Evolutionary conservation across 2,797 vertebrate species (phyloP).

Genomic region (Eptatretus atami): DNA sequence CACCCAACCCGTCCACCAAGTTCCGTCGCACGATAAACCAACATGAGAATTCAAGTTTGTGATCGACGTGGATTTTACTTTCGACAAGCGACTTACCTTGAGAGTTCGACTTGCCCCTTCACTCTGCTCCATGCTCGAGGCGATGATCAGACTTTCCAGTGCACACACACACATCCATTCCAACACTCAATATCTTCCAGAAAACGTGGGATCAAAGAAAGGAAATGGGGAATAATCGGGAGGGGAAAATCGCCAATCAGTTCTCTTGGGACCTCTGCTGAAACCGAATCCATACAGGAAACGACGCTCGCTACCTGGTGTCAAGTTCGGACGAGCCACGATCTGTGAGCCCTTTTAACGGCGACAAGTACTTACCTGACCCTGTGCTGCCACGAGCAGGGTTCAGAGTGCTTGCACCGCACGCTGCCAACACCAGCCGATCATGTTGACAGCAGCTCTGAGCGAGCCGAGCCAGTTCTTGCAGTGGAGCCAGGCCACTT

Average conservation of each 20-base stretch:
- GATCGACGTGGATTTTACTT: too few species aligned
- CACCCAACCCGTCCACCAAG: too few species aligned
- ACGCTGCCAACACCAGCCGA: conserved; percentile 57
- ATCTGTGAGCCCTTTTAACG: too few species aligned
- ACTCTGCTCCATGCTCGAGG: conserved; percentile 60
- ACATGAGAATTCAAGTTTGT: too few species aligned
- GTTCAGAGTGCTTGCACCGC: conserved; percentile 59
- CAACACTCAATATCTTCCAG: conserved; percentile 12
- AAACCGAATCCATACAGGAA: too few species aligned
- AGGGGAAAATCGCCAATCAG: too few species aligned
- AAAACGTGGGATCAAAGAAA: too few species aligned
- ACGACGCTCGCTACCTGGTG: too few species aligned
- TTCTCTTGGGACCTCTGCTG: too few species aligned
- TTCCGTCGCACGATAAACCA: too few species aligned
- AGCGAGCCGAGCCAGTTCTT: conserved; percentile 60
- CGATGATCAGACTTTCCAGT: conserved; percentile 57
- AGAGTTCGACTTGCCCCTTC: conserved; percentile 39
- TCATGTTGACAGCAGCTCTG: conserved; percentile 91
- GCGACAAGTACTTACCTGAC: background rate
- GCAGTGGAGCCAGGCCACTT: background rate
- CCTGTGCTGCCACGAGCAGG: conserved; percentile 14
- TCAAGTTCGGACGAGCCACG: too few species aligned
- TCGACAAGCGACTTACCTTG: conserved; percentile 24
- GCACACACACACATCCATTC: conserved; percentile 70
- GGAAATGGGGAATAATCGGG: too few species aligned